Evolutionary conservation across 1,140 invertebrate genomes (phyloP).

Genomic region (Magallana angulata): DNA sequence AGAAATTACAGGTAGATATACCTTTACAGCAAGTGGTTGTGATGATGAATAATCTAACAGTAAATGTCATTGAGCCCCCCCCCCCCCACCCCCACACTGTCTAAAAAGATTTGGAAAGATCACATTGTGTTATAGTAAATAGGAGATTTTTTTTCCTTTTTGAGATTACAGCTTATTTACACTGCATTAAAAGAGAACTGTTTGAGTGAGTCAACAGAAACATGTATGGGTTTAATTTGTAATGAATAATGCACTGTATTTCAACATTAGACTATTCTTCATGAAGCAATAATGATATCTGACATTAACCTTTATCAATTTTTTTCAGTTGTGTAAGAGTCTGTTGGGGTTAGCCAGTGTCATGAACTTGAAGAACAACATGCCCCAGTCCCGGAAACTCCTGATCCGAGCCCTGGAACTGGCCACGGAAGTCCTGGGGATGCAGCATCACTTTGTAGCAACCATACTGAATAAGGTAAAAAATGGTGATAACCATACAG

Average conservation of each 20-base stretch:
- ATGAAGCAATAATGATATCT: no score
- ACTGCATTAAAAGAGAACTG: no score
- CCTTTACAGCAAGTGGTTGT: not conserved
- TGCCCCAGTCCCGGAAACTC: conserved; percentile 60
- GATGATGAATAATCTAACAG: no score
- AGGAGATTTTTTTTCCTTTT: no score
- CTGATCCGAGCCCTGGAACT: conserved; percentile 65
- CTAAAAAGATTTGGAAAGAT: not conserved
- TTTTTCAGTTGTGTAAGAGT: conserved; percentile 62
- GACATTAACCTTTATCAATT: no score
- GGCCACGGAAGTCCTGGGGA: conserved; percentile 64
- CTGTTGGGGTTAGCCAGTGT: conserved; percentile 65
- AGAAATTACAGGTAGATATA: conserved; percentile 63
- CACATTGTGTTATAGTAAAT: not conserved
- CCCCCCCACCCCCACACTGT: not conserved
- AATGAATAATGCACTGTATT: no score
- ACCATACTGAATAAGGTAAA: conserved; percentile 67
- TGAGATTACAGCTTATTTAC: no score
- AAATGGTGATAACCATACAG: no score
- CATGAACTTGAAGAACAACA: conserved; percentile 60
- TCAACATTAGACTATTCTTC: no score
- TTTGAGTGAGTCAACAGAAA: no score
- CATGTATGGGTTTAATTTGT: no score
- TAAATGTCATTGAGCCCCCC: not conserved
- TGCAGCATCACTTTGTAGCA: conserved; percentile 67